Evolutionary conservation across 2,113 vertebrate genomes (phyloP), one percentile per base, ranked within the genome.

Genomic region (Thunnus thynnus): DNA sequence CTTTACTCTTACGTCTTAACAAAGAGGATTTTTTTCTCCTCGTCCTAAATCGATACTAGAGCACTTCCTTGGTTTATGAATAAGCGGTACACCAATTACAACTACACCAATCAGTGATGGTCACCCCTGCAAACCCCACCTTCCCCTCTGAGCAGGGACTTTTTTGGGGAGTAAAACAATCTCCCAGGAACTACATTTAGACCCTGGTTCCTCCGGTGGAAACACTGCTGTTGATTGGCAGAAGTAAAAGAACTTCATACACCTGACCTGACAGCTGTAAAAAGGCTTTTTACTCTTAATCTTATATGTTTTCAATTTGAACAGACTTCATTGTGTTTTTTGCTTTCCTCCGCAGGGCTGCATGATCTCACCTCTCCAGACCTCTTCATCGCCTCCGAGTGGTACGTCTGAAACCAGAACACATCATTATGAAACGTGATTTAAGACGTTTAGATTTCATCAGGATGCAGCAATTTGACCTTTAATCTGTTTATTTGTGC

Each of bases 331-430:
- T 79, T 66, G 27, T 56, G 0, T 5, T 3, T 62, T 30, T 17
- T 63, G 8, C 8, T 36, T 60, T 32, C 1, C 27, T 74, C 94
- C 93, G 74, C 93, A 99, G 98, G 98, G 27, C 94, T 99, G 57
- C 98, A 99, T 0, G 98, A 99, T 78, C 89, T 99, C 68, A 96
- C 97, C 52, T 98, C 98, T 68, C 98, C 98, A 7, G 98, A 99
- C 61, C 90, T 99, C 76, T 95, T 86, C 20, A 92, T 99, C 86
- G 96, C 98, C 0, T 88, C 95, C 0, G 97, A 98, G 73, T 99
- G 98, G 98, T 99, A 91, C 83, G 91, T 84, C 5, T 16, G 3
- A 36, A 22, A 22, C 22, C 22, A 22, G 22, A 22, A 22, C 22
- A 22, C 22, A 22, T 22, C 22, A 22, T 22, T 22, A 22, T 22